Evolutionary conservation across 2,888 invertebrate species (phyloP).

Genomic region (Nysson spinosus): DNA sequence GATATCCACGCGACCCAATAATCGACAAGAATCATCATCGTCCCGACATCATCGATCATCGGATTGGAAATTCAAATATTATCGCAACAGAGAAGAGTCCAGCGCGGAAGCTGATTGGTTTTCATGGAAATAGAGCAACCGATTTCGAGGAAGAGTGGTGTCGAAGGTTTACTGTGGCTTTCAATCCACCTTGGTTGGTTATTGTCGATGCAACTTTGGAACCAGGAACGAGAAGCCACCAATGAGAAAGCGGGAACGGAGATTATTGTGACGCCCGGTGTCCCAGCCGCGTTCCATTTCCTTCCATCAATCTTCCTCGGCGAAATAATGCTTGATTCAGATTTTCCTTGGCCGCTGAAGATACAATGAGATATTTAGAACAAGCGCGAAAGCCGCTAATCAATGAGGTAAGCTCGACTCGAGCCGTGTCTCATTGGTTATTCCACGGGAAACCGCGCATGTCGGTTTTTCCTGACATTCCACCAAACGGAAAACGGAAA

Average conservation of each 20-base stretch:
- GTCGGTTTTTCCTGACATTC: constrained; percentile 33
- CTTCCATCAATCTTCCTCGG: constrained; percentile 45
- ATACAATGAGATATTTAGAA: constrained; percentile 52
- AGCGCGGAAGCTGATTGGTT: too few species aligned
- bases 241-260: neutral
- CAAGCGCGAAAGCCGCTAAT: constrained; percentile 52
- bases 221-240: neutral
- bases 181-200: constrained; percentile 40
- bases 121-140: neutral
- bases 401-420: constrained; percentile 55
- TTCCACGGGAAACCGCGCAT: constrained; percentile 49
- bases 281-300: constrained; percentile 43
- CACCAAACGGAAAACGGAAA: too few species aligned
- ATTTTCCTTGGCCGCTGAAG: constrained; percentile 30
- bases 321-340: constrained; percentile 32
- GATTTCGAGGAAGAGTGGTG: neutral
- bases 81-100: too few species aligned
- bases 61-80: too few species aligned
- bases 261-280: constrained; percentile 43
- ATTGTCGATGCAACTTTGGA: constrained; percentile 27
- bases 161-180: constrained; percentile 23
- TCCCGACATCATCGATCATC: too few species aligned
- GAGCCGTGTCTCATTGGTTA: constrained; percentile 49
- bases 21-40: too few species aligned
- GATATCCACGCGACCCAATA: too few species aligned